phyloP scores from a whole-genome alignment of 2,888 invertebrate species.

The Lagria hirta region DNA sequence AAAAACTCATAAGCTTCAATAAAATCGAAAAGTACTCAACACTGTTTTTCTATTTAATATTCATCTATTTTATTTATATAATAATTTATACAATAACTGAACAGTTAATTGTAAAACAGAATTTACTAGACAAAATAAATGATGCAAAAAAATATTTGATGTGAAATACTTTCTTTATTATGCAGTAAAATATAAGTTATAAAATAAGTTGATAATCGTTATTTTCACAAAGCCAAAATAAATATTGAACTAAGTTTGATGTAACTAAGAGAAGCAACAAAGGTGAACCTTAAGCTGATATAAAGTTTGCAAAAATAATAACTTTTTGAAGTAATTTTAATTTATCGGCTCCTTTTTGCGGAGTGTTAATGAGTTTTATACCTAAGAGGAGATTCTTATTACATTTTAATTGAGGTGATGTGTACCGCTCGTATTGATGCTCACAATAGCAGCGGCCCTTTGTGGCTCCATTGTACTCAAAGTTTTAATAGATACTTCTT shows the following conservation, averaged over 20 bases:
- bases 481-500: slow-evolving; percentile 57
- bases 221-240: slow-evolving; percentile 4
- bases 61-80: too few species aligned
- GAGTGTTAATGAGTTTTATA: slow-evolving; percentile 55
- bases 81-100: too few species aligned
- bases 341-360: slow-evolving; percentile 50
- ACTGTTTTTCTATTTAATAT: too few species aligned
- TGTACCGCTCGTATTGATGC: slow-evolving; percentile 53
- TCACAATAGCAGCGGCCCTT: slow-evolving; percentile 47
- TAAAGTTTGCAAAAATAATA: slow-evolving; percentile 36
- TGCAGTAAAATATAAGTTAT: too few species aligned
- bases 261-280: slow-evolving; percentile 17
- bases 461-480: slow-evolving; percentile 50
- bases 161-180: too few species aligned
- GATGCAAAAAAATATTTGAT: too few species aligned
- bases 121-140: too few species aligned
- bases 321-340: slow-evolving; percentile 45
- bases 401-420: slow-evolving; percentile 57
- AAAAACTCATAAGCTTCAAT: too few species aligned
- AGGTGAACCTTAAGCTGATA: slow-evolving; percentile 21
- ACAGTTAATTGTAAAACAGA: too few species aligned
- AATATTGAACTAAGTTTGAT: slow-evolving; percentile 19
- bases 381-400: slow-evolving; percentile 54
- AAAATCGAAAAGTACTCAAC: too few species aligned
- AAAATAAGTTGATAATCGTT: too few species aligned